phyloP scores from a whole-genome alignment of 2,113 vertebrate genomes.

The Riparia riparia region DNA sequence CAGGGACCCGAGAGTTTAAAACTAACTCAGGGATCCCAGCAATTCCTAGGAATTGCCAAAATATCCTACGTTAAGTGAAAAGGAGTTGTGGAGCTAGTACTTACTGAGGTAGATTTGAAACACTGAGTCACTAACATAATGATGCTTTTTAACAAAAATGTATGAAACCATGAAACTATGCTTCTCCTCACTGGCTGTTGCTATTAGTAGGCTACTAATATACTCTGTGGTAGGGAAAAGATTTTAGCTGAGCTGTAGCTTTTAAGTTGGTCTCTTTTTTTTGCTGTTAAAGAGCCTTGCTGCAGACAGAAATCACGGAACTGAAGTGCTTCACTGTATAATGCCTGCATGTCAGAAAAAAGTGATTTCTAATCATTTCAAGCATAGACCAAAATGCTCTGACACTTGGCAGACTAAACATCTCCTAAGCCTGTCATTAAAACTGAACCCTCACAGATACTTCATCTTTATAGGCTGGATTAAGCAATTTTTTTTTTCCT shows the following conservation, averaged over 20 bases:
- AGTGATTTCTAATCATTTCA: not conserved
- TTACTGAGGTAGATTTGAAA: not conserved
- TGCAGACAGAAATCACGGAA: not conserved
- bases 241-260: not conserved
- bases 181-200: not conserved
- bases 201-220: not conserved
- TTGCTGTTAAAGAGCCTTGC: not conserved
- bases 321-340: not conserved
- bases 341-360: not conserved
- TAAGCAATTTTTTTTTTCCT: not conserved
- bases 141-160: not conserved
- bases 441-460: not conserved
- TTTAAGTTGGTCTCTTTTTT: not conserved
- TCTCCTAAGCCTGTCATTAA: not conserved
- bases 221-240: not conserved
- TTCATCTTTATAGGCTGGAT: not conserved
- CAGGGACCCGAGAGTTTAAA: not conserved
- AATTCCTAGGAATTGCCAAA: not conserved
- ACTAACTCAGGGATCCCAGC: not conserved
- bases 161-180: not conserved
- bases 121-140: not conserved
- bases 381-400: not conserved
- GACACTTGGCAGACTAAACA: not conserved
- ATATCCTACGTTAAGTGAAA: not conserved
- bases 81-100: not conserved